Base-by-base conservation (phyloP, 2,797 vertebrate species). In the Echiichthys vipera region DNA sequence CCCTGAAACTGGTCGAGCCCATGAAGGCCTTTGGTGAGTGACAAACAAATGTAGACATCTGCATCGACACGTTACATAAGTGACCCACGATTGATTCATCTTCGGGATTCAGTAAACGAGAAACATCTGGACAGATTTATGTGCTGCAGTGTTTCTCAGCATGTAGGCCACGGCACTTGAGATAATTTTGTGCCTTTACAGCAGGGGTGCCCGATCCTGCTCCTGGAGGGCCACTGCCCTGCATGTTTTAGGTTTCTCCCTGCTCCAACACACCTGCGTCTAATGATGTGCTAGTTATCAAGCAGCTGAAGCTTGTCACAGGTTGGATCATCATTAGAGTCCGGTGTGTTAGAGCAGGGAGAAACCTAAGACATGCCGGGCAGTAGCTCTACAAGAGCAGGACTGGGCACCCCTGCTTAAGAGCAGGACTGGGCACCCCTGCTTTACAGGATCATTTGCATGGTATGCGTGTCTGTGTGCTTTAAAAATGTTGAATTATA, bases 1-100 rank as follows among this genome's bases (percentile, higher is more conserved):
- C 95, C 29, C 80, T 99, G 78, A 95, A 96, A 78, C 84, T 99
- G 84, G 85, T 97, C 25, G 98, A 99, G 84, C 97, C 98, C 5
- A 95, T 96, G 95, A 99, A 98, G 90, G 95, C 96, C 25, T 99
- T 99, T 18, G 98, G 98, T 99, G 93, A 96, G 97, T 95, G 13
- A 58, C 11, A 53, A 36, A 18, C 45, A 2, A 5, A 43, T 29
- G 50, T n/a, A 59, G 13, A 47, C 17, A 17, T 3, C 20, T 22
- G 9, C 34, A 20, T 54, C 25, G 11, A 17, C 12, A 9, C 4
- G 8, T 71, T 30, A 10, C 49, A 39, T 49, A 46, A 74, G 37
- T 50, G 30, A 69, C 51, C 42, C 34, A 51, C 29, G n/a, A 14
- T 25, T 40, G 39, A 18, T 12, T 51, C 49, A 67, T 55, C 37